Evolutionary conservation across 2,113 vertebrate species (phyloP).

Genomic region (Sinosuthora webbiana): DNA sequence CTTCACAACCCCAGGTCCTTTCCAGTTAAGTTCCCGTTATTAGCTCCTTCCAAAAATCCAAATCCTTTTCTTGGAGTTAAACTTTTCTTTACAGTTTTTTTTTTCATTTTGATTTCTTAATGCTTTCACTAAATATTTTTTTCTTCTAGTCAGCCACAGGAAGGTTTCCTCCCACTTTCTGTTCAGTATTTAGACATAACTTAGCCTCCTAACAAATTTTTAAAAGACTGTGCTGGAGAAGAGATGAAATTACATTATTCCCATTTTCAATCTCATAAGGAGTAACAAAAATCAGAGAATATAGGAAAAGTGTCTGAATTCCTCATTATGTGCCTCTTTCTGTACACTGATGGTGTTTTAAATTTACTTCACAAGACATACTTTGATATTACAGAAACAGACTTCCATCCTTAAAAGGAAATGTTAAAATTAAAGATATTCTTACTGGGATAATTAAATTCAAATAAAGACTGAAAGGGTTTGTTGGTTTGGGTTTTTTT

Average conservation of each 20-base stretch:
- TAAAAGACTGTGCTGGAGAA: neutral
- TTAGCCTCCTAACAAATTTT: neutral
- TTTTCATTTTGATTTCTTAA: neutral
- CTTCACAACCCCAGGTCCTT: neutral
- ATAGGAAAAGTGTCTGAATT: neutral
- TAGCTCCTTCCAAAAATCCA: neutral
- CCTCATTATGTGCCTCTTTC: neutral
- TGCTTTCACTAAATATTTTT: neutral
- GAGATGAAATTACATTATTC: neutral
- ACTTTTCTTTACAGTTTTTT: neutral
- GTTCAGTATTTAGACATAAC: neutral
- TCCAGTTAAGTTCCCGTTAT: neutral
- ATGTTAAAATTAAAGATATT: constrained; percentile 28
- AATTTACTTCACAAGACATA: neutral
- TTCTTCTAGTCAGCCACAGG: neutral
- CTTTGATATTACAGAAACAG: neutral
- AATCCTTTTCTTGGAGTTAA: neutral
- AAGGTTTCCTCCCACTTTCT: neutral
- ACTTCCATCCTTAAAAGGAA: neutral
- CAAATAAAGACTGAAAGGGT: neutral
- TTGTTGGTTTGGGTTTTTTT: neutral
- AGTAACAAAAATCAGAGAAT: neutral
- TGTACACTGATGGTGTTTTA: neutral
- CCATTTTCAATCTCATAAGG: neutral
- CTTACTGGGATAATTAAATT: neutral